Conservation (phyloP, 2,888 invertebrate species). For the Dicyrtomina minuta region DNA sequence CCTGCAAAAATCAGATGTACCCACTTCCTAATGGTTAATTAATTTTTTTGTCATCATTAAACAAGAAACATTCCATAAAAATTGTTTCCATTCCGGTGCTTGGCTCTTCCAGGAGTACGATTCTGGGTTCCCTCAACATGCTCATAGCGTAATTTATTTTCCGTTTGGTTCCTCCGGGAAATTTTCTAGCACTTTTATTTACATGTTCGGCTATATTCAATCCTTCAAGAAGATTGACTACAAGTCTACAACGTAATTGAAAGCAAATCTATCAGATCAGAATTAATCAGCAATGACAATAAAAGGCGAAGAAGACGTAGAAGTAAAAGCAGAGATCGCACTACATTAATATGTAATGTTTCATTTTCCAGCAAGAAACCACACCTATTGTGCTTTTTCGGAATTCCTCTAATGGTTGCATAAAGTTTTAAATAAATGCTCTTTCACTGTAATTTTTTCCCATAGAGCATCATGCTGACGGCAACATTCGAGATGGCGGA, state of each 20-base stretch:
- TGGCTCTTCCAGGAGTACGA: constrained; percentile 81
- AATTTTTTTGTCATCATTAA: too few species aligned
- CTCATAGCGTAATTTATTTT: constrained; percentile 83
- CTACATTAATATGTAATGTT: too few species aligned
- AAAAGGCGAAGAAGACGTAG: too few species aligned
- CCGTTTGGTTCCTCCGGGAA: constrained; percentile 80
- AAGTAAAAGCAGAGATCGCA: too few species aligned
- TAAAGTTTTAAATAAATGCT: constrained; percentile 80
- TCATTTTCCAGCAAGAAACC: too few species aligned
- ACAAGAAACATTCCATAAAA: constrained; percentile 59
- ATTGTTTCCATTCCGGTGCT: constrained; percentile 80
- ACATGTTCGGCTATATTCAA: constrained; percentile 79
- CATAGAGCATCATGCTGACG: constrained; percentile 85
- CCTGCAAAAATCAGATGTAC: too few species aligned
- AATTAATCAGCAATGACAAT: neutral
- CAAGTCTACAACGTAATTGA: too few species aligned
- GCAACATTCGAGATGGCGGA: constrained; percentile 78
- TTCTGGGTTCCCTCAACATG: constrained; percentile 76
- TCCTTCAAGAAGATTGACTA: constrained; percentile 71
- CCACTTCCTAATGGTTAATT: too few species aligned
- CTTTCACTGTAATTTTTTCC: constrained; percentile 79
- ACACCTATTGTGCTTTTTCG: constrained; percentile 62
- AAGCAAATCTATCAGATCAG: too few species aligned
- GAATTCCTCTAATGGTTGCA: constrained; percentile 79
- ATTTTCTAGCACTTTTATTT: constrained; percentile 72